Evolutionary conservation across 2,888 invertebrate species (phyloP), one percentile per base, ranked within the genome.

Genomic region (Phengaris alcon): DNA sequence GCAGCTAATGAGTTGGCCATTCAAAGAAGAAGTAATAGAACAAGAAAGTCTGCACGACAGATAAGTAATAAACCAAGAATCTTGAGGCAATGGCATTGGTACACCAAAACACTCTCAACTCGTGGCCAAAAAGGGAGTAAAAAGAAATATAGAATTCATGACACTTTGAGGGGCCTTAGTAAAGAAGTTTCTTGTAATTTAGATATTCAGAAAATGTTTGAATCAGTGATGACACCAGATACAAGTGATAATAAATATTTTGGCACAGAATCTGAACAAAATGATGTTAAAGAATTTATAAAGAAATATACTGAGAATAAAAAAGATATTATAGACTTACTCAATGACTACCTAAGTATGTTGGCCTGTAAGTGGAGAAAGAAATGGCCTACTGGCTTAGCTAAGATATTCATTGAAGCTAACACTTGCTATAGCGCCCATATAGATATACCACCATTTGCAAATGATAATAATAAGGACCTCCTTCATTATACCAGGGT

Each of bases 21-120:
- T 35, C 35, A 35, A 3, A 35, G 4, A 35, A 35, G 90, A 90
- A 46, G 79, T 83, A 57, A 94, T 94, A 82, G 5, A 0, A 46
- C n/a, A 76, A 94, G 94, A 80, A 87, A 89, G 68, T 88, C 93
- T 9, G 94, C 93, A 3, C 94, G 96, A 81, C 90, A 96, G n/a
- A 92, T 96, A 77, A 95, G 96, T 59, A 96, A 96, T 87, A 95
- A 96, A 54, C 88, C 97, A n/a, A 95, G 95, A 73, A 95, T 95
- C 80, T 87, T 97, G 44, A 95, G 96, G 81, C 96, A 96, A 80
- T 96, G 97, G 96, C 96, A 96, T 74, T 97, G 97, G 96, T 96
- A 96, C 81, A 73, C 13, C n/a, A 95, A 94, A 80, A 84, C 95
- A 44, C 93, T 94, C 78, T 93, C 94, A 10, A 88, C 89, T 0